Evolutionary conservation across 2,113 vertebrate genomes (phyloP).

Genomic region (Microcebus lehilahytsara): DNA sequence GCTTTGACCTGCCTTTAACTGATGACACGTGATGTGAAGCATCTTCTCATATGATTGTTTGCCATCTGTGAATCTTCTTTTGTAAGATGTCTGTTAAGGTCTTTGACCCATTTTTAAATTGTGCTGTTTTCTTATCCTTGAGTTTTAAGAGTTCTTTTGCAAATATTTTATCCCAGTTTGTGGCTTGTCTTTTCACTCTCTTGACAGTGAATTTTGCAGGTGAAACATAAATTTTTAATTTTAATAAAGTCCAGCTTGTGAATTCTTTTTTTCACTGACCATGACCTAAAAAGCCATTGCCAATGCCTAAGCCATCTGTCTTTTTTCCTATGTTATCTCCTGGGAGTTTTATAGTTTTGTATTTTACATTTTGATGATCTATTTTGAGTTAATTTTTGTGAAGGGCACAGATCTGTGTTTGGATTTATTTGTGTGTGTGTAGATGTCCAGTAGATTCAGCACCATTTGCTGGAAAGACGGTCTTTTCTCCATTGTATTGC

Average conservation of each 20-base stretch:
- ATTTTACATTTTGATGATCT: background rate
- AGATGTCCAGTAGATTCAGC: background rate
- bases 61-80: background rate
- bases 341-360: background rate
- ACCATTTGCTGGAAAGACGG: background rate
- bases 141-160: background rate
- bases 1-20: background rate
- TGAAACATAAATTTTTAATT: background rate
- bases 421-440: background rate
- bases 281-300: background rate
- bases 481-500: background rate
- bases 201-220: background rate
- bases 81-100: background rate
- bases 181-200: background rate
- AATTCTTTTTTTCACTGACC: background rate
- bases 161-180: background rate
- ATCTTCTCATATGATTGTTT: background rate
- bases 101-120: background rate
- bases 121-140: background rate
- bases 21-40: background rate
- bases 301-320: background rate
- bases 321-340: background rate
- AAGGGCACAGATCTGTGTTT: background rate
- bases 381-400: background rate
- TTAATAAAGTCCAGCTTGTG: background rate